phyloP scores from a whole-genome alignment of 2,888 invertebrate species.

The Limnephilus auricula region DNA sequence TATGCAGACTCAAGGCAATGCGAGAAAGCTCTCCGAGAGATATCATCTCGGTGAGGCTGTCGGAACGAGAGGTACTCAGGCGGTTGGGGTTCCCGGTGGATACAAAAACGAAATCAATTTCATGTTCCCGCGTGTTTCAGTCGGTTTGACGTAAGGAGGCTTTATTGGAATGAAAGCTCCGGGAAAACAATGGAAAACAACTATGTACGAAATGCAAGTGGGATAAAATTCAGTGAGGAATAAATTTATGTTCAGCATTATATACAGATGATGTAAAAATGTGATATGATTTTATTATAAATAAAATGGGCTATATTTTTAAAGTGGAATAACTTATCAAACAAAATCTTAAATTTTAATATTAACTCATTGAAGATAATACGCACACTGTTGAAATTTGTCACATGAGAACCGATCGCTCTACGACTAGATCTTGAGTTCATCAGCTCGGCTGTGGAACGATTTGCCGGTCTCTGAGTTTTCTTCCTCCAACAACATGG shows the following conservation, averaged over 20 bases:
- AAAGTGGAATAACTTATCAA: too few species aligned
- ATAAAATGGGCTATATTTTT: too few species aligned
- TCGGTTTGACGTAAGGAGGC: constrained; percentile 26
- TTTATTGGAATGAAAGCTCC: constrained; percentile 23
- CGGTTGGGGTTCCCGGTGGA: constrained; percentile 16
- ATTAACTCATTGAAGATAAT: too few species aligned
- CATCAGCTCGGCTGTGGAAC: too few species aligned
- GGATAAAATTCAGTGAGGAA: neutral
- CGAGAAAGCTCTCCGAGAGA: constrained; percentile 7
- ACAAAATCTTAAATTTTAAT: too few species aligned
- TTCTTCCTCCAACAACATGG: too few species aligned
- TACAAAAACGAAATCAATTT: constrained; percentile 41
- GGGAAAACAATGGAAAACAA: constrained; percentile 4
- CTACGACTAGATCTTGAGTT: too few species aligned
- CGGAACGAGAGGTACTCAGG: neutral
- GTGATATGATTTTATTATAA: neutral
- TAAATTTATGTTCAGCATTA: neutral
- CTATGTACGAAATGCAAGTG: neutral
- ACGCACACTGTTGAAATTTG: too few species aligned
- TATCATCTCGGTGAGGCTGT: neutral
- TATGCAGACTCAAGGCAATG: neutral
- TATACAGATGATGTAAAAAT: neutral
- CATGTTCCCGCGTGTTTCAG: constrained; percentile 18
- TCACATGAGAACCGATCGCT: too few species aligned
- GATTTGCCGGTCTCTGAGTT: too few species aligned